Conservation (phyloP, 1,140 invertebrate species). For the Frieseomelitta varia region DNA sequence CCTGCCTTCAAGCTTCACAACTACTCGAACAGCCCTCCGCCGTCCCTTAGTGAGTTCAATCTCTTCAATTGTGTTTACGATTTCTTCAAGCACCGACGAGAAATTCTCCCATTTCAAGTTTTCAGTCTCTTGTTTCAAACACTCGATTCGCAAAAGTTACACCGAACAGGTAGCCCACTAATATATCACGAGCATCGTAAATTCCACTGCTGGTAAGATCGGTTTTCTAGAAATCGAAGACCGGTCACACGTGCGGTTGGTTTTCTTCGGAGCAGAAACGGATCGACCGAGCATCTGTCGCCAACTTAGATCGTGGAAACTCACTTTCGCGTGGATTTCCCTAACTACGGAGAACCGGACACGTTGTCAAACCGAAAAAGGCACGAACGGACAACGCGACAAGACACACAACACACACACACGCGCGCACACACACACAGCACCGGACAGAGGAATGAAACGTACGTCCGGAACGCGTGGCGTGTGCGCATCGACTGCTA, state of each 20-base stretch:
- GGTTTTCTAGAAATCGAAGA: background rate
- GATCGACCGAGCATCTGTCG: conserved; percentile 1
- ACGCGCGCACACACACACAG: no score
- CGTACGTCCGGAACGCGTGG: conserved; percentile 76
- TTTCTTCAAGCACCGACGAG: background rate
- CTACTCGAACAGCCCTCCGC: background rate
- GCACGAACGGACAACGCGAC: conserved; percentile 12
- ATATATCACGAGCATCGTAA: background rate
- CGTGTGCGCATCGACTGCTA: conserved; percentile 81
- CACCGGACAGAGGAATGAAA: conserved; percentile 38
- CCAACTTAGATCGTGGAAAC: background rate
- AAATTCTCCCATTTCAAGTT: conserved; percentile 10
- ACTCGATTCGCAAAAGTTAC: background rate
- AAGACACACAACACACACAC: background rate
- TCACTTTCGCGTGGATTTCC: conserved; percentile 55
- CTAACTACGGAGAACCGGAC: conserved; percentile 49
- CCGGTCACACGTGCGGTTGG: background rate
- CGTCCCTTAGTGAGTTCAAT: background rate
- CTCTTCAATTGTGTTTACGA: conserved; percentile 9
- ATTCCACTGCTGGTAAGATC: background rate
- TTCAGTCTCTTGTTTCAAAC: background rate
- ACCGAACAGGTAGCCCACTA: background rate
- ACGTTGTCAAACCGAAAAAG: conserved; percentile 45
- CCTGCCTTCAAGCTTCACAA: background rate
- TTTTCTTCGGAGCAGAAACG: background rate